Percentiles rank a stretch among this genome's conserved stretches.
Conservation (phyloP, 92 coral and sea anemone species). For the Zoanthus sociatus region DNA sequence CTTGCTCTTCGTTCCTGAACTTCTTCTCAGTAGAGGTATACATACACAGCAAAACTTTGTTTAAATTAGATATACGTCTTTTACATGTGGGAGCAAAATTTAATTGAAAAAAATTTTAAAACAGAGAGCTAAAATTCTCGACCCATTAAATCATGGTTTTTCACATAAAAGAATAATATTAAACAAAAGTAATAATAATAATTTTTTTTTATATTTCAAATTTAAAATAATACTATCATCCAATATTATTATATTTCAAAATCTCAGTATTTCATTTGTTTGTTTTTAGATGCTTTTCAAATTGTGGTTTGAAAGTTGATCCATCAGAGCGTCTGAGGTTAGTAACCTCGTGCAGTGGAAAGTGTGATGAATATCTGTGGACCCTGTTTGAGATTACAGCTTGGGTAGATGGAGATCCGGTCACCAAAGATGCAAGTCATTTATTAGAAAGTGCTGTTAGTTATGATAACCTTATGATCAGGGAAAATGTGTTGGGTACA, state of each 20-base stretch:
- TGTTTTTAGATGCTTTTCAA: conserved; percentile 29
- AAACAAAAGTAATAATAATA: too few species aligned
- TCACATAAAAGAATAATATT: too few species aligned
- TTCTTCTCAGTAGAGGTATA: too few species aligned
- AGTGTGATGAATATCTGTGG: conserved; percentile 13
- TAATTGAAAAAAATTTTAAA: too few species aligned
- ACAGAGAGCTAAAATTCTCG: too few species aligned
- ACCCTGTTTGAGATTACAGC: not conserved
- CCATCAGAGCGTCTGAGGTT: conserved; percentile 22
- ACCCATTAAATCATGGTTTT: too few species aligned
- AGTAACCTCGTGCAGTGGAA: conserved; percentile 17
- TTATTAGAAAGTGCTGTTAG: not conserved
- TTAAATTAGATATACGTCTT: too few species aligned
- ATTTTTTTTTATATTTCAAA: too few species aligned
- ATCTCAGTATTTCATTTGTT: not conserved
- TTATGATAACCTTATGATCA: conserved; percentile 14
- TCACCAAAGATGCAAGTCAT: not conserved
- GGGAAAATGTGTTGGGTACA: not conserved
- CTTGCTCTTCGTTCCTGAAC: too few species aligned
- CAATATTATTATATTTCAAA: not conserved
- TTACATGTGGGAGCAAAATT: too few species aligned
- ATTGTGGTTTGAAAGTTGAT: conserved; percentile 19
- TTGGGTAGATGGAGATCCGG: conserved; percentile 7
- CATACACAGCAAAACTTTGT: too few species aligned
- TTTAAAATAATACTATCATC: too few species aligned